Evolutionary conservation across 2,797 vertebrate species (phyloP).

Genomic region (Alauda arvensis): DNA sequence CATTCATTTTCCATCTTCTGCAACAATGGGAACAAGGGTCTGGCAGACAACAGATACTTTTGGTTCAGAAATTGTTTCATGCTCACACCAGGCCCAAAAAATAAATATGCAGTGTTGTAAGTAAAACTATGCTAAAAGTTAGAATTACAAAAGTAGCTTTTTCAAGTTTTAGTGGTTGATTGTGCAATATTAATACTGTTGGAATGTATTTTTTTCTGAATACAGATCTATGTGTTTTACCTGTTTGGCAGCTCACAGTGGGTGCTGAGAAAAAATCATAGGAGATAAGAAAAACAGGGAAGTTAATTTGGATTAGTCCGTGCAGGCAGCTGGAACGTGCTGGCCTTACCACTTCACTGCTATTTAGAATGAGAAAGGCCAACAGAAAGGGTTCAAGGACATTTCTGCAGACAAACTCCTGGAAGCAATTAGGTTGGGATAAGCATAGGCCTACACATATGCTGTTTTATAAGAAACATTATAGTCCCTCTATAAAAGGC

Average conservation of each 20-base stretch:
- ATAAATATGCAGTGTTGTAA: background rate
- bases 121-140: background rate
- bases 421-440: background rate
- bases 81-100: background rate
- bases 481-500: background rate
- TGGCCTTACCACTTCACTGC: background rate
- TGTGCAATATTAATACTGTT: background rate
- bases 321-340: background rate
- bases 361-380: background rate
- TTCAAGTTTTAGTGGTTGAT: background rate
- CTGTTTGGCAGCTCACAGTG: background rate
- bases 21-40: background rate
- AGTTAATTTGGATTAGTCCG: background rate
- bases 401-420: background rate
- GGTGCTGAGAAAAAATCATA: background rate
- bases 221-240: background rate
- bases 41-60: background rate
- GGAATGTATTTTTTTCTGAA: background rate
- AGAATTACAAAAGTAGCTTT: conserved; percentile 2
- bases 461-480: background rate
- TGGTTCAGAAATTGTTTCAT: conserved; percentile 15
- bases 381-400: background rate
- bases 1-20: conserved; percentile 14
- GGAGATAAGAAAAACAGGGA: background rate
- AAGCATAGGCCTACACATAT: fast-evolving